Evolutionary conservation across 1,140 invertebrate species (phyloP).

Genomic region (Panagrolaimus sp.): DNA sequence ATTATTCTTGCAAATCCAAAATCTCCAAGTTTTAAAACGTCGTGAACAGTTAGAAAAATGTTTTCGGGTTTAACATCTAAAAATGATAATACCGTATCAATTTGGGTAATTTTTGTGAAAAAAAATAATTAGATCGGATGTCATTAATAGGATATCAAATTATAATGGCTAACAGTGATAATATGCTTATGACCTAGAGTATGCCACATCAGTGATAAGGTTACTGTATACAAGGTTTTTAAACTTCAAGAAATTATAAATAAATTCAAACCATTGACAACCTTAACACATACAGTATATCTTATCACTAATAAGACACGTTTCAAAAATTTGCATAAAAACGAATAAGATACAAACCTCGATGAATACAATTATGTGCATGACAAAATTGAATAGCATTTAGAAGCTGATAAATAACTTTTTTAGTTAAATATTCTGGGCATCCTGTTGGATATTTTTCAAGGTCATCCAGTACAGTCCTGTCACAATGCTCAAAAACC

Average conservation of each 20-base stretch:
- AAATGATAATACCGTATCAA: slow-evolving; percentile 72
- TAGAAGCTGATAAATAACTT: slow-evolving; percentile 89
- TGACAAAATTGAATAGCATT: slow-evolving; percentile 93
- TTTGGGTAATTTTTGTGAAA: no score
- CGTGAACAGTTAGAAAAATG: slow-evolving; percentile 85
- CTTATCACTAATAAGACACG: slow-evolving; percentile 13
- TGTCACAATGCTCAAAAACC: slow-evolving; percentile 97
- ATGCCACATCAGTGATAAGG: no score
- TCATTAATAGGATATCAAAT: no score
- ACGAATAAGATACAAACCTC: no score
- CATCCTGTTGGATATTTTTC: slow-evolving; percentile 79
- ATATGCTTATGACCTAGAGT: no score
- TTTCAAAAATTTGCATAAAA: no score
- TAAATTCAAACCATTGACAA: background rate
- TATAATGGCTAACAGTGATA: no score
- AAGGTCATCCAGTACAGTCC: slow-evolving; percentile 89
- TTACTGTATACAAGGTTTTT: no score
- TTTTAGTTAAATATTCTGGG: slow-evolving; percentile 80
- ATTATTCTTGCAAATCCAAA: slow-evolving; percentile 96
- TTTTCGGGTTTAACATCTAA: slow-evolving; percentile 98
- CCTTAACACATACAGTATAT: background rate
- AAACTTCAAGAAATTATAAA: slow-evolving; percentile 5
- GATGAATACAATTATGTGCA: slow-evolving; percentile 70
- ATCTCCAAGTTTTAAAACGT: slow-evolving; percentile 92
- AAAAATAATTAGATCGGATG: no score